Conservation (phyloP, 2,797 vertebrate genomes). For the Limosa lapponica region DNA sequence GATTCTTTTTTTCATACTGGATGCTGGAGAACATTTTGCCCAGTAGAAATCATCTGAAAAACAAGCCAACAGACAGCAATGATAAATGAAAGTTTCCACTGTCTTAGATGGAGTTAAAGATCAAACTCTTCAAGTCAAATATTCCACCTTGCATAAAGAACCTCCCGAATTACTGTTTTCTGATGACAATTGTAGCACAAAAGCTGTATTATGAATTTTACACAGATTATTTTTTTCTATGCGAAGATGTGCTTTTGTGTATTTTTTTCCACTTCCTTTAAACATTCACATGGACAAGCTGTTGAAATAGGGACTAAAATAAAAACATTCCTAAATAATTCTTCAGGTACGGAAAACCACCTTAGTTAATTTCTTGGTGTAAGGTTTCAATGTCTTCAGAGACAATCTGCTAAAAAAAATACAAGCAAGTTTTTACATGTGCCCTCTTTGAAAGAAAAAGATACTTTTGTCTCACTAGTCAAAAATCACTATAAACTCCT, state of each 20-base stretch:
- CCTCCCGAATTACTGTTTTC: background rate
- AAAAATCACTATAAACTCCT: background rate
- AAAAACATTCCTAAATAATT: background rate
- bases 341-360: background rate
- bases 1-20: background rate
- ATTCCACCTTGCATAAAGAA: background rate
- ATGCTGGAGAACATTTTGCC: background rate
- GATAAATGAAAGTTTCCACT: background rate
- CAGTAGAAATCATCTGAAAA: background rate
- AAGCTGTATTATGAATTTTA: background rate
- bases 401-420: background rate
- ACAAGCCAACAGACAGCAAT: background rate
- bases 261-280: background rate
- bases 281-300: background rate
- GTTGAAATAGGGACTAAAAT: background rate
- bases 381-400: background rate
- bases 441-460: background rate
- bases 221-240: background rate
- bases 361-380: background rate
- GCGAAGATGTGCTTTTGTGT: background rate
- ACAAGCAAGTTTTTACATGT: background rate
- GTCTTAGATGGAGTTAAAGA: background rate
- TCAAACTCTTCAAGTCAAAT: background rate
- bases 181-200: background rate
- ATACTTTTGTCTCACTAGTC: background rate